A percentile compares a stretch with the other conserved stretches of the same genome.
Evolutionary conservation across 2,113 vertebrate species (phyloP).

Genomic region (Chaetura pelagica): DNA sequence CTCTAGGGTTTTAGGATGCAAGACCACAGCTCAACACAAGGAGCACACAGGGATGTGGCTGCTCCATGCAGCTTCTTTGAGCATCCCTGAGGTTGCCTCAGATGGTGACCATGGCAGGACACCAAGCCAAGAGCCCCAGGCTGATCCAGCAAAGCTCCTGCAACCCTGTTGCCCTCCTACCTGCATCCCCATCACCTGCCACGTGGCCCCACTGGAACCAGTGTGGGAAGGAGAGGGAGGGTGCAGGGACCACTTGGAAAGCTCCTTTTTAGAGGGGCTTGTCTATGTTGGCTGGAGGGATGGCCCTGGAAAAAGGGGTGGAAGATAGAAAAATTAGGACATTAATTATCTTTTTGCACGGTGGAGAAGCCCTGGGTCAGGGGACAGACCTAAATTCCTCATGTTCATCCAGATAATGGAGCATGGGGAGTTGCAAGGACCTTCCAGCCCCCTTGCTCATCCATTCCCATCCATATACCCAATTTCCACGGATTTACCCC

Average conservation of each 20-base stretch:
- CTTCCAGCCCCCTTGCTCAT: background rate
- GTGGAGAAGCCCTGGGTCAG: background rate
- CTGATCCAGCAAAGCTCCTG: background rate
- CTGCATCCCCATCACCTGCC: fast-evolving
- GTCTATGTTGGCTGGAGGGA: background rate
- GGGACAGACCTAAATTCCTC: background rate
- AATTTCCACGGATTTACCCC: background rate
- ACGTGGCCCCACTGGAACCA: fast-evolving
- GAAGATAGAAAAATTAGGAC: background rate
- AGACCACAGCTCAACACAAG: background rate
- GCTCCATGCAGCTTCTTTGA: background rate
- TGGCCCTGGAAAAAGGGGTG: background rate
- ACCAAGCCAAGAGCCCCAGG: background rate
- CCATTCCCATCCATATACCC: background rate
- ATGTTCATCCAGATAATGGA: fast-evolving
- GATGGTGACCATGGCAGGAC: background rate
- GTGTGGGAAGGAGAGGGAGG: background rate
- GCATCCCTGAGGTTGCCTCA: background rate
- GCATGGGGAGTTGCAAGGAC: background rate
- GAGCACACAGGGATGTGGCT: fast-evolving
- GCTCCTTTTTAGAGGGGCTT: background rate
- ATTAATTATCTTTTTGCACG: background rate
- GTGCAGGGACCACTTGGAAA: fast-evolving
- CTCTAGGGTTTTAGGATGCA: background rate
- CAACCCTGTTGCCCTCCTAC: fast-evolving